Conservation (phyloP, 2,797 vertebrate species). For the Dicrostonyx torquatus region DNA sequence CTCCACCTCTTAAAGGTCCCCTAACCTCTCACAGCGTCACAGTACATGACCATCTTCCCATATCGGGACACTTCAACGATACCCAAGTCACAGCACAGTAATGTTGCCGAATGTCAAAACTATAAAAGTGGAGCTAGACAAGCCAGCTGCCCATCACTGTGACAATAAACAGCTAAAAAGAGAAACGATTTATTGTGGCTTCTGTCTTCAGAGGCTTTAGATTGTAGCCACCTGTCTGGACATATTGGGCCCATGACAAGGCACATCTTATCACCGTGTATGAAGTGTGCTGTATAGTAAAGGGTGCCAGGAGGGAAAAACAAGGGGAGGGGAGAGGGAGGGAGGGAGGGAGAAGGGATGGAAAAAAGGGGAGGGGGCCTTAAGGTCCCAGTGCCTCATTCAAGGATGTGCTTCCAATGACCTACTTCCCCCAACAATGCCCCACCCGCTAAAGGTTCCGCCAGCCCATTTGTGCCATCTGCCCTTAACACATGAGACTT, state of each 20-base stretch:
- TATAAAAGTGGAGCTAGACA: not conserved
- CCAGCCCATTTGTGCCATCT: not conserved
- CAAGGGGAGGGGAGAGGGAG: not conserved
- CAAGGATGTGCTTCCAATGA: not conserved
- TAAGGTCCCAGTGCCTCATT: not conserved
- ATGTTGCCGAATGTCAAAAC: not conserved
- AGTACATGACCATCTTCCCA: not conserved
- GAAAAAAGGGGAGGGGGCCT: no score
- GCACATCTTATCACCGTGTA: not conserved
- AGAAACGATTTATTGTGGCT: not conserved
- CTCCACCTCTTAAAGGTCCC: not conserved
- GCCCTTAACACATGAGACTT: not conserved
- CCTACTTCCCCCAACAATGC: not conserved
- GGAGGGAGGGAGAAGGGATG: accelerated
- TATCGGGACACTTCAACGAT: not conserved
- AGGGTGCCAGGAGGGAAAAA: not conserved
- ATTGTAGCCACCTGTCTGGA: not conserved
- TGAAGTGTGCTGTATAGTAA: not conserved
- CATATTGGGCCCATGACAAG: not conserved
- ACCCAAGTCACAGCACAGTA: not conserved
- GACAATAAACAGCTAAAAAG: not conserved
- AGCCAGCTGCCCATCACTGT: not conserved
- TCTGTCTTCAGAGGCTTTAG: not conserved
- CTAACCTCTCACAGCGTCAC: not conserved
- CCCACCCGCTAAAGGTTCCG: not conserved